phyloP scores from a whole-genome alignment of 2,797 vertebrate genomes.

The Pagetopsis macropterus region DNA sequence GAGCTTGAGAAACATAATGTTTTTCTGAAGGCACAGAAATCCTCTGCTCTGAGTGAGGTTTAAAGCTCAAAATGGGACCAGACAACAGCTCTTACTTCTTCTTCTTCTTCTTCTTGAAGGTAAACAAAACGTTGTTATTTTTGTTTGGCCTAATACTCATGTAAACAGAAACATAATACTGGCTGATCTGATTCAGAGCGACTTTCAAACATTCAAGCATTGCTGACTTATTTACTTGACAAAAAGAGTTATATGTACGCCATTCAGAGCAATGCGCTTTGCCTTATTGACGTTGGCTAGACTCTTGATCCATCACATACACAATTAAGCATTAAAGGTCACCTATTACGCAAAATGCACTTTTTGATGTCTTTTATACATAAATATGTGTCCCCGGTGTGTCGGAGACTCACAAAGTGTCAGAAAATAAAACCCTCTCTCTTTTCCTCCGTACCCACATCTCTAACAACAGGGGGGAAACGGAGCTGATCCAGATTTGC shows the following conservation, averaged over 20 bases:
- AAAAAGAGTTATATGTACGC: too few species aligned
- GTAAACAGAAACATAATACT: not conserved
- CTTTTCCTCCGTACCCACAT: too few species aligned
- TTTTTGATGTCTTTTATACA: too few species aligned
- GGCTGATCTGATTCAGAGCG: not conserved
- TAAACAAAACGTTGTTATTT: not conserved
- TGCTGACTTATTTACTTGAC: not conserved
- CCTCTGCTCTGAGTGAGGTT: not conserved
- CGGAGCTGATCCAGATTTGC: too few species aligned
- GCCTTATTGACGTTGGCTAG: not conserved
- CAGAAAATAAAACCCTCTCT: too few species aligned
- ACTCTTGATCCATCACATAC: not conserved
- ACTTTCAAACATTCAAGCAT: not conserved
- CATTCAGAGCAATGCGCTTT: not conserved
- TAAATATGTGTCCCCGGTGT: too few species aligned
- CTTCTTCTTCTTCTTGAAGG: not conserved
- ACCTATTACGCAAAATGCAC: too few species aligned
- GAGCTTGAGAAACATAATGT: not conserved
- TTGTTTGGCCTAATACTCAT: not conserved
- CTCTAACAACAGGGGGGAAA: too few species aligned
- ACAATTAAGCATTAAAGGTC: too few species aligned
- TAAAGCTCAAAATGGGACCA: not conserved
- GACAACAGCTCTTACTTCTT: not conserved
- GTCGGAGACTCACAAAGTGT: too few species aligned
- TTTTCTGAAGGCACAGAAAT: not conserved